A percentile compares a stretch with the other conserved stretches of the same genome.
Evolutionary conservation across 2,113 vertebrate species (phyloP).

Genomic region (Ameiurus melas): DNA sequence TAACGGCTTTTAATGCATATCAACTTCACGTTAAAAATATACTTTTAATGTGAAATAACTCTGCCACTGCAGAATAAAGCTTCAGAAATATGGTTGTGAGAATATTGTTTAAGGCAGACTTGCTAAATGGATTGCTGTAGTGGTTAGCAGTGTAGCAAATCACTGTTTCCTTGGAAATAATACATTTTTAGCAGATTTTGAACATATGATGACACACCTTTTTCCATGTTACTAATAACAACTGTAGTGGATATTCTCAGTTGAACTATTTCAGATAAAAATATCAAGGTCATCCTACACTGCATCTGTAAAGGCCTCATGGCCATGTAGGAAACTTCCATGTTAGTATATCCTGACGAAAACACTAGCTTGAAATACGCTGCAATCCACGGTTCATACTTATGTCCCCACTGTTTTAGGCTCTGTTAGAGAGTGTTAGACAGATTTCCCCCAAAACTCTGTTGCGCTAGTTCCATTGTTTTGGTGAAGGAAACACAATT

Average conservation of each 20-base stretch:
- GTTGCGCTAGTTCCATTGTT: background rate
- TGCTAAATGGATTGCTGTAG: background rate
- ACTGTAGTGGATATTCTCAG: background rate
- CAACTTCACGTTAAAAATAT: background rate
- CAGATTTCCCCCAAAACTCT: background rate
- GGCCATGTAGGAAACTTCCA: background rate
- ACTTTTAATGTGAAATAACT: background rate
- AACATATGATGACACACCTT: background rate
- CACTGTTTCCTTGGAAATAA: background rate
- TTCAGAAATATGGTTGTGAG: background rate
- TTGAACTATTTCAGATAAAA: background rate
- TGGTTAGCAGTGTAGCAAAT: background rate
- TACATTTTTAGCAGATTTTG: background rate
- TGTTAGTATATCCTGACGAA: background rate
- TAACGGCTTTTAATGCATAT: background rate
- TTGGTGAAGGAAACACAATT: background rate
- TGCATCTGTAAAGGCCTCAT: background rate
- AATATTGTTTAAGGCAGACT: background rate
- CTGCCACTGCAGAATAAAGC: background rate
- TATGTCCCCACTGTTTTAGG: background rate
- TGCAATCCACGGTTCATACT: background rate
- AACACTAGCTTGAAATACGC: background rate
- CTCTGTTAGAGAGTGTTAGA: background rate
- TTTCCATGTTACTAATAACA: background rate
- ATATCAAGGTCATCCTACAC: background rate